Base-by-base conservation (phyloP, 2,113 vertebrate species). In the Pelodiscus sinensis region DNA sequence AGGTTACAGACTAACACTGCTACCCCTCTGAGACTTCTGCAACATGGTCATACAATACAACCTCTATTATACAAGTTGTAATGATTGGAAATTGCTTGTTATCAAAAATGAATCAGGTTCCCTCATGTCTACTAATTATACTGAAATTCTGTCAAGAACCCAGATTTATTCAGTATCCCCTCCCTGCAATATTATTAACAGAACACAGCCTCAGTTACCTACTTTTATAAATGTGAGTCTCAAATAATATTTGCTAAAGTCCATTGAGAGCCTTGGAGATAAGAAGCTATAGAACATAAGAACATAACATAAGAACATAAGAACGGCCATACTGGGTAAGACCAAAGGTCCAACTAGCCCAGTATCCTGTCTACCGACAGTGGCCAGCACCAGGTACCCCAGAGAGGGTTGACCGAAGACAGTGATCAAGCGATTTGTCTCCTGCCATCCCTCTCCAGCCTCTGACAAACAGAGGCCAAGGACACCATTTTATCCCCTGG, bases 271-370 rank as follows among this genome's bases (percentile, higher is more conserved):
- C 73, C 50, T 55, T 29, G 7, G 9, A 35, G 44, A 4, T 35
- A 44, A 18, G 50, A 4, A 1, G 54, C 14, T 8, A 1, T 7
- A 1, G 78, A n/a, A n/a, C n/a, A n/a, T n/a, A n/a, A n/a, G n/a
- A n/a, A n/a, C n/a, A n/a, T n/a, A n/a, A n/a, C n/a, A n/a, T n/a
- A n/a, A n/a, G n/a, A n/a, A n/a, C n/a, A n/a, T n/a, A n/a, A n/a
- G n/a, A n/a, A n/a, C n/a, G n/a, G n/a, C n/a, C n/a, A n/a, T n/a
- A n/a, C n/a, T n/a, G n/a, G n/a, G n/a, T n/a, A n/a, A n/a, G n/a
- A n/a, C n/a, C n/a, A n/a, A n/a, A n/a, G n/a, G n/a, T n/a, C n/a
- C n/a, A n/a, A n/a, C n/a, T n/a, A n/a, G n/a, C n/a, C n/a, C n/a
- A n/a, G n/a, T n/a, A n/a, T n/a, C n/a, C n/a, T n/a, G n/a, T n/a